These are phyloP conservation scores for Thomomys bottae DNA, from an alignment of 2,113 vertebrate species.

Conservation along the genomic window DNA sequence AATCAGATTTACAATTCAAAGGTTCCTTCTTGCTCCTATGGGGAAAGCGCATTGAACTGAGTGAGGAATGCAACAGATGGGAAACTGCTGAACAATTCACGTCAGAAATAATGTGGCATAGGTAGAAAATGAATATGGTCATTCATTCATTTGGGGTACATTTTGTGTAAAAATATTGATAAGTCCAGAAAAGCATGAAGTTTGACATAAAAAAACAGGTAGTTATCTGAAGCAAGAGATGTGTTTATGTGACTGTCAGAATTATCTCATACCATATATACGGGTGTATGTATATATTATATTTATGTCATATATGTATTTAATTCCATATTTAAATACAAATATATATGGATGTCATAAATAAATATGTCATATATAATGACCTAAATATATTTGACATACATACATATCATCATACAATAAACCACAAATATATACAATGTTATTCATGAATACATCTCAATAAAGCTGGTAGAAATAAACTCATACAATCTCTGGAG, in stretches of 20 bases:
- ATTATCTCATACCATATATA: background rate
- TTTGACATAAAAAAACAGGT: background rate
- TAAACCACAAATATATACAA: background rate
- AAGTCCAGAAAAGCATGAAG: background rate
- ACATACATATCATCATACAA: background rate
- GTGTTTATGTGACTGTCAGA: background rate
- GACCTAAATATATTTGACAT: too few relatives aligned
- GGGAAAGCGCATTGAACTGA: background rate
- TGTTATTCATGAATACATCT: background rate
- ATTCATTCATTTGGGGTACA: background rate
- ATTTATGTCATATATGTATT: too few relatives aligned
- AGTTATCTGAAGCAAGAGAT: background rate
- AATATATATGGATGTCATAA: too few relatives aligned
- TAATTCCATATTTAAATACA: too few relatives aligned
- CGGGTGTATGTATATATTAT: too few relatives aligned
- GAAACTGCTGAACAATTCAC: background rate
- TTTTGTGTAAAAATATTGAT: background rate
- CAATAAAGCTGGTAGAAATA: background rate
- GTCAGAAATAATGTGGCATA: background rate
- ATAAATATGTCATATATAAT: too few relatives aligned
- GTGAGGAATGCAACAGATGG: background rate
- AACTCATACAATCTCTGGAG: background rate
- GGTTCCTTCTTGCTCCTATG: background rate
- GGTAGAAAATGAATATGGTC: background rate
- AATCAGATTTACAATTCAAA: constrained; percentile 46